Conservation (phyloP, 2,888 invertebrate genomes). For the Zaprionus bogoriensis region DNA sequence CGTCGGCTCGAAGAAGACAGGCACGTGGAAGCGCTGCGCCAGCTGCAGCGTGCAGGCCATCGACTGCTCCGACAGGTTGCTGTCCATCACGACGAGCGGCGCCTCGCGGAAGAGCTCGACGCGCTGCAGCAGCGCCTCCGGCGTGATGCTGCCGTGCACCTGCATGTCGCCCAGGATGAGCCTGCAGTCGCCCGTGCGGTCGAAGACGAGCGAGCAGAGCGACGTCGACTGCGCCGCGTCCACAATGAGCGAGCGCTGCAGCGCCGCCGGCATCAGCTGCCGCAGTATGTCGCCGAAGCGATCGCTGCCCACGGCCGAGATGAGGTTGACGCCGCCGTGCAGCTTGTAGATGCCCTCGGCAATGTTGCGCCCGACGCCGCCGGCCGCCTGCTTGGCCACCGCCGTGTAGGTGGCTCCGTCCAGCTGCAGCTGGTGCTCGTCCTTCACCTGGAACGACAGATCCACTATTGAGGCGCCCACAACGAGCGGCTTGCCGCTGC, state of each 20-base stretch:
- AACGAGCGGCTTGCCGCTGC: constrained; percentile 83
- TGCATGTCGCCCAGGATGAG: constrained; percentile 93
- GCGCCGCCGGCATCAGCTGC: constrained; percentile 79
- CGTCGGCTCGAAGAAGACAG: constrained; percentile 96
- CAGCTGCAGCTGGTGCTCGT: constrained; percentile 85
- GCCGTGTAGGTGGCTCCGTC: constrained; percentile 91
- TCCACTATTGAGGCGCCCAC: constrained; percentile 92
- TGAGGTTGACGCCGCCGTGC: constrained; percentile 86
- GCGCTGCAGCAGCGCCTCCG: constrained; percentile 86
- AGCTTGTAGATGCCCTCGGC: constrained; percentile 92
- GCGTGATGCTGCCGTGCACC: constrained; percentile 88
- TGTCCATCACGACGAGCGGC: constrained; percentile 92
- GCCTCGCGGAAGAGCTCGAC: constrained; percentile 85
- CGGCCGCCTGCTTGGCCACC: constrained; percentile 86
- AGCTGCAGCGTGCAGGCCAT: constrained; percentile 86
- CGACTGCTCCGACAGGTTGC: constrained; percentile 89
- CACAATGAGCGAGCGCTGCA: constrained; percentile 62
- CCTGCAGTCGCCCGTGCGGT: constrained; percentile 89
- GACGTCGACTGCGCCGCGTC: constrained; percentile 84
- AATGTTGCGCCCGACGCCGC: constrained; percentile 96
- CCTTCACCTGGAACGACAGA: constrained; percentile 86
- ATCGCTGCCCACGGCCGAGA: constrained; percentile 92
- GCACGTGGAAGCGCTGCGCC: constrained; percentile 86
- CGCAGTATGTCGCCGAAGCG: constrained; percentile 83
- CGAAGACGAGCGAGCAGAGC: constrained; percentile 90